Evolutionary conservation across 2,113 vertebrate species (phyloP), one percentile per base, ranked within the genome.

Genomic region (Rallus limicola): DNA sequence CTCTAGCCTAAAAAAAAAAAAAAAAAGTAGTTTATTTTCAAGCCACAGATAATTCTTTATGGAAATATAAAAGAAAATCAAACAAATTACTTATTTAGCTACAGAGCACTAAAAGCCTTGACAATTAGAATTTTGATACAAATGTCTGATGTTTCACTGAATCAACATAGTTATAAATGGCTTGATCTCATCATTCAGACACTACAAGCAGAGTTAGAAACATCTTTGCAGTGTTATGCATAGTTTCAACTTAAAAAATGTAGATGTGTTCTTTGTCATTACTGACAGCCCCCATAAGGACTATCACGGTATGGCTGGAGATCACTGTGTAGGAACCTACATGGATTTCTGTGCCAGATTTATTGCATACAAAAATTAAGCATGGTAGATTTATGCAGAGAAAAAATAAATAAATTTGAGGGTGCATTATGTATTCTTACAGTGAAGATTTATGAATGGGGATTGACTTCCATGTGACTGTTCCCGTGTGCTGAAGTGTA

Each of bases 381-480:
- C n/a, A 60, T 31, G 40, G 67, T 86, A 56, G 48, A 92, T 89
- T 95, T 92, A 91, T 82, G 16, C 36, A 44, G 2, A 1, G 5
- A 13, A 33, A 71, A 85, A 67, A 60, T 23, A 34, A 42, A 5
- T 6, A 38, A 15, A 44, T 72, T 33, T 42, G 28, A 69, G 29
- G 80, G 24, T 46, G 15, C 65, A 53, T 58, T 77, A 81, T 78
- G 24, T 67, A 31, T 78, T 91, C 65, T 63, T 82, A 76, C 28
- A 69, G 53, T 53, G 44, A 92, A 95, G 81, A 76, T 92, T 75
- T 87, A 72, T 69, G 74, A 95, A 84, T 62, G n/a, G 29, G 8
- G 13, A 75, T 84, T 87, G 64, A 68, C 59, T 91, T 72, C 53
- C 42, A 64, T 80, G 36, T 65, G 78, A 88, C 50, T 93, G 16